Base-by-base conservation (phyloP, 2,888 invertebrate species). In the Xanthorhoe spadicearia region DNA sequence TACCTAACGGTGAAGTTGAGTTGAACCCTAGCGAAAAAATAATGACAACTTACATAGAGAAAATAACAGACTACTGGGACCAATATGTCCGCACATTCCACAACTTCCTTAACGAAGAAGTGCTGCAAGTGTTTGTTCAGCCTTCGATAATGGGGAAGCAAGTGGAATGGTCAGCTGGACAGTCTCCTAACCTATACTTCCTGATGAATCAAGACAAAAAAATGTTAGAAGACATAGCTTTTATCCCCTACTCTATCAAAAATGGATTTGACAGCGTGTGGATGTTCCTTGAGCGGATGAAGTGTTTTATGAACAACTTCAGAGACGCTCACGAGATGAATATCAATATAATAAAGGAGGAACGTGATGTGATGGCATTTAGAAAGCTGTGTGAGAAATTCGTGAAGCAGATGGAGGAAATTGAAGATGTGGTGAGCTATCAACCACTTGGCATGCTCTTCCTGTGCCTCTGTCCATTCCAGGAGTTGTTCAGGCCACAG, bases 121-220 rank as follows among this genome's bases (percentile, higher is more conserved):
- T 93, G 19, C 95, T 96, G 77, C 93, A 95, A 76, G 94, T 95
- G 59, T 97, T 97, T 77, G 97, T 97, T 2, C 95, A 96, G 95
- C 98, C 98, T 0, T 95, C 96, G 17, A 96, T 98, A 69, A 97
- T 97, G 94, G 96, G 96, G 17, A 96, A 97, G 78, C 94, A 95
- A 79, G 96, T 97, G 74, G 96, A 96, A 51, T 94, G 96, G 82
- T 94, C 96, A 0, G 96, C 96, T 62, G 96, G 96, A 1, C 92
- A 94, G 32, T 95, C 97, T 0, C 97, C 97, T 0, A 95, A 95
- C 68, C 87, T 98, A 38, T 90, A 94, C 49, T 95, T 95, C 75
- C 94, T 97, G 59, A 91, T 98, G 81, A 94, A 95, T 61, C 95
- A 95, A 70, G 97, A 98, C 83, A 89, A 91, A 56, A 76, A 89